Evolutionary conservation across 1,140 invertebrate species (phyloP).

Genomic region (Drosophila azteca): DNA sequence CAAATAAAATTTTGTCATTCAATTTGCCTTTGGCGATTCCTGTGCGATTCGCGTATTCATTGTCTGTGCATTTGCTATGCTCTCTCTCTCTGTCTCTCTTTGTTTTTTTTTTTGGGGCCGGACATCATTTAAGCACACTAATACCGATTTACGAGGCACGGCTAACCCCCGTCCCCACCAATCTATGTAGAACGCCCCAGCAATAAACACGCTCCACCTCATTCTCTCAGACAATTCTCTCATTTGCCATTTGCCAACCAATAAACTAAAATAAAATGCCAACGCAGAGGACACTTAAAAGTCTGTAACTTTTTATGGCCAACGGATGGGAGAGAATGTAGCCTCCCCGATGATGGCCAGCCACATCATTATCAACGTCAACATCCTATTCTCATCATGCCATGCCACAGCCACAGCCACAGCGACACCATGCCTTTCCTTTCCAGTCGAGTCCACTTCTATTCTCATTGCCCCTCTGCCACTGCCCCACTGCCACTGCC

Average conservation of each 20-base stretch:
- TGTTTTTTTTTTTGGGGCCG: conserved; percentile 1
- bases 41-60: conserved; percentile 34
- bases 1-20: conserved; percentile 48
- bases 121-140: conserved; percentile 60
- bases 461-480: conserved; percentile 6
- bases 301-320: conserved; percentile 48
- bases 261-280: conserved; percentile 69
- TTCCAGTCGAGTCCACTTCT: conserved; percentile 9
- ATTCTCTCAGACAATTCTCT: conserved; percentile 19
- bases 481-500: background rate
- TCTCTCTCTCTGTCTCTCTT: too few relatives aligned
- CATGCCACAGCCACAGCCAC: background rate
- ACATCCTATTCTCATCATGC: conserved; percentile 24
- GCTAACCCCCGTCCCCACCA: background rate
- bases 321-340: conserved; percentile 30
- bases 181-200: conserved; percentile 43
- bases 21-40: conserved; percentile 29
- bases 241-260: conserved; percentile 50
- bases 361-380: conserved; percentile 71
- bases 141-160: conserved; percentile 63
- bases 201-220: conserved; percentile 48
- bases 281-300: conserved; percentile 65
- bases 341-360: conserved; percentile 43
- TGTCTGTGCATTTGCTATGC: conserved; percentile 21
- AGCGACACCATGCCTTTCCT: background rate